Conservation (phyloP, 2,888 invertebrate genomes). For the Amphipoea oculea region DNA sequence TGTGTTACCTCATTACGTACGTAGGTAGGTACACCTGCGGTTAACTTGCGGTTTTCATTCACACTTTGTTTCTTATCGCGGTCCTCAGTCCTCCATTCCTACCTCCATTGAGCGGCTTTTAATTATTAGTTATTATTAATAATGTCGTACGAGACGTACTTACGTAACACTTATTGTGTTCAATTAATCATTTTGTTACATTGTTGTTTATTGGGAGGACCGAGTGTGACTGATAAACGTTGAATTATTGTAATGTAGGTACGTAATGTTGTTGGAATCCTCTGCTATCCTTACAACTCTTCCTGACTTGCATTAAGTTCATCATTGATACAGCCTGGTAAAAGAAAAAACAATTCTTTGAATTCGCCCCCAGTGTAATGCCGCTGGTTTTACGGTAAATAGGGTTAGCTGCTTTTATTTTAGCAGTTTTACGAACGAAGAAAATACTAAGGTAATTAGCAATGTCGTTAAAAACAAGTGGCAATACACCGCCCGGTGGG, state of each 20-base stretch:
- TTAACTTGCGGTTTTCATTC: constrained; percentile 45
- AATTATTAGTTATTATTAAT: not conserved
- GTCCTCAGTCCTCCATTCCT: not conserved
- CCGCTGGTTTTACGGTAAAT: not conserved
- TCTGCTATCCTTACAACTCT: not conserved
- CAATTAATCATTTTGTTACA: not conserved
- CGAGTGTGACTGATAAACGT: constrained; percentile 8
- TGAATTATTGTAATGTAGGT: not conserved
- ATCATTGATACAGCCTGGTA: not conserved
- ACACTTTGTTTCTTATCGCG: constrained; percentile 7
- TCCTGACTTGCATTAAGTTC: not conserved
- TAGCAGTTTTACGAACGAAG: not conserved
- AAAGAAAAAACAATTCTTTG: not conserved
- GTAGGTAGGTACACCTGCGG: not conserved
- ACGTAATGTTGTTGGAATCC: not conserved
- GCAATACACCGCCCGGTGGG: constrained; percentile 70
- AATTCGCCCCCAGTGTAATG: not conserved
- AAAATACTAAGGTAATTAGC: constrained; percentile 14
- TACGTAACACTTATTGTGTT: constrained; percentile 2
- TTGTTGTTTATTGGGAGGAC: constrained; percentile 16
- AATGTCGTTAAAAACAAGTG: constrained; percentile 69
- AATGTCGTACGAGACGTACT: not conserved
- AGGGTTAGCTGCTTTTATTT: not conserved
- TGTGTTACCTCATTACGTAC: not conserved
- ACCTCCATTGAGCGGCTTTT: not conserved